Evolutionary conservation across 2,113 vertebrate species (phyloP), one percentile per base, ranked within the genome.

Genomic region (Antechinus flavipes): DNA sequence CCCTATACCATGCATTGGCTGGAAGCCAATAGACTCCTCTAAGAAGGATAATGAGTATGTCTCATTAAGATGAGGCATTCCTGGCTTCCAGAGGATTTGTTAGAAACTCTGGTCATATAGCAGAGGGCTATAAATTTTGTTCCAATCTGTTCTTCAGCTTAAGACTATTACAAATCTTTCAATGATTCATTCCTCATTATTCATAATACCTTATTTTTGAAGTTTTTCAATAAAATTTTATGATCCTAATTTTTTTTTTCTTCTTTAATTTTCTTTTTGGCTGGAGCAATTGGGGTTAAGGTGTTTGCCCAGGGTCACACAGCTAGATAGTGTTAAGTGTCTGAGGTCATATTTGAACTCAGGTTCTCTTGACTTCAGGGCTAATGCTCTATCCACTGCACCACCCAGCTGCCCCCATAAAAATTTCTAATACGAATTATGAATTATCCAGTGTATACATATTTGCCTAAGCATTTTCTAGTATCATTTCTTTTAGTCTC

Each of bases 1-100:
- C 95, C 61, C 95, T 98, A 94, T 97, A 97, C 92, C 97, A 93
- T 92, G 96, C 97, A 0, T 97, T 47, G 97, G 90, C 94, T 98
- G 91, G 92, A 92, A 0, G 96, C 98, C 46, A 97, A 98, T 92
- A 96, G 96, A n/a, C 61, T 95, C 90, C 98, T 98, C 94, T 96
- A 97, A 0, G 98, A 98, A 91, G 95, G 95, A 98, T 1, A 98
- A 98, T 0, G 98, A 98, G 49, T 98, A 98, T 91, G 98, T 98
- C 95, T 98, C 98, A 94, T 98, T 97, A 52, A 97, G 97, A 92
- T 94, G 96, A 50, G 52, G 93, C 46, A 92, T 91, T 27, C 54
- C 54, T 26, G 96, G 94, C 9, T 96, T 94, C 68, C 24, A 25
- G 14, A 94, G 96, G 27, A 91, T 95, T 91, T 98, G 97, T 56